Percentiles rank a stretch among this genome's conserved stretches.
Conservation (phyloP, 2,797 vertebrate genomes). For the Dermochelys coriacea region DNA sequence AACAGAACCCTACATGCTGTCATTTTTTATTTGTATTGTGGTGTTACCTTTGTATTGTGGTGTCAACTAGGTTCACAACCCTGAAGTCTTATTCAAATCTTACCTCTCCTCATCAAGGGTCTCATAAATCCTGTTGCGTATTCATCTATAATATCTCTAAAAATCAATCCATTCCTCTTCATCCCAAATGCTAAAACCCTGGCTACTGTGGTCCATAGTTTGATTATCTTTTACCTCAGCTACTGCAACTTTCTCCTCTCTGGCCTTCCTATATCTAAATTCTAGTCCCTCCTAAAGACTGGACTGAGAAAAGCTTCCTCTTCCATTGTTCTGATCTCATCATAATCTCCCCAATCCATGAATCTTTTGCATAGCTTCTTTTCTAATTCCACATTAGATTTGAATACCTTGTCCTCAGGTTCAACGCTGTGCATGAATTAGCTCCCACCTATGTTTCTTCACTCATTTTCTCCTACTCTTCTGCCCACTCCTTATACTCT, state of each 20-base stretch:
- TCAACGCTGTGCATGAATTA: not conserved
- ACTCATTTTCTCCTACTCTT: not conserved
- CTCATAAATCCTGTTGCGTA: not conserved
- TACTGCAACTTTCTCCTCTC: not conserved
- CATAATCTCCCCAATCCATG: not conserved
- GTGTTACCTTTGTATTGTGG: not conserved
- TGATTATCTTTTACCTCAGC: not conserved
- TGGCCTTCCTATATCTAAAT: not conserved
- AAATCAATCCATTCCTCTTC: not conserved
- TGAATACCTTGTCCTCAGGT: not conserved
- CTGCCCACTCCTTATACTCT: not conserved
- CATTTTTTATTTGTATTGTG: not conserved
- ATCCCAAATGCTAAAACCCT: not conserved
- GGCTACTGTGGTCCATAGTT: not conserved
- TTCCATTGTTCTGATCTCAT: not conserved
- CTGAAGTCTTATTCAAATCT: not conserved
- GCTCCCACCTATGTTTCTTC: not conserved
- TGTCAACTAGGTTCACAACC: not conserved
- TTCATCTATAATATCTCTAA: not conserved
- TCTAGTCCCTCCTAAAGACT: not conserved
- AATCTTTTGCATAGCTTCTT: not conserved
- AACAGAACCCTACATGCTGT: not conserved
- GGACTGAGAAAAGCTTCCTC: not conserved
- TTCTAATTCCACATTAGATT: not conserved
- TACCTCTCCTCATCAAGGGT: not conserved